These are phyloP conservation scores for Tupaia chinensis DNA, from an alignment of 2,113 vertebrate species.

Conservation along the genomic window DNA sequence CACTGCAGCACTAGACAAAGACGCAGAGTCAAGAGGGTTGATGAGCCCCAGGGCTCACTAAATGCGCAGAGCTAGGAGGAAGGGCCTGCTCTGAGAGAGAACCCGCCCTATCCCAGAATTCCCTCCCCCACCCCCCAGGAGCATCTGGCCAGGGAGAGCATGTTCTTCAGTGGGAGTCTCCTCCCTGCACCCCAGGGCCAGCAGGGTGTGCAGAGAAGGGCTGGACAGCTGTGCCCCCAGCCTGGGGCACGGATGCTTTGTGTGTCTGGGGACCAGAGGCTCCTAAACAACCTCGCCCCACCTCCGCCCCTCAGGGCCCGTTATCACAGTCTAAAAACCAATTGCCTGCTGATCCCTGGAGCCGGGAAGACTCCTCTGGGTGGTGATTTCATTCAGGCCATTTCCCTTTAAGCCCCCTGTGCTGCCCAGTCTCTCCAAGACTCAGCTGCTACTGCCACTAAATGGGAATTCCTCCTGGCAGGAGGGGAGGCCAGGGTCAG, in stretches of 20 bases:
- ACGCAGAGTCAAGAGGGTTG: too few species aligned
- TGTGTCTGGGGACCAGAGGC: constrained; percentile 5
- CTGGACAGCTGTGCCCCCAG: neutral
- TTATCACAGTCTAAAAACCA: constrained; percentile 66
- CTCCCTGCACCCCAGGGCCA: neutral
- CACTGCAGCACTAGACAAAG: neutral
- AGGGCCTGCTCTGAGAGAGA: neutral
- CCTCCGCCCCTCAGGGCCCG: neutral
- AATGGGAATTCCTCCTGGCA: neutral
- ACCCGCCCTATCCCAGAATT: neutral
- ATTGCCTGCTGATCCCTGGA: constrained; percentile 53
- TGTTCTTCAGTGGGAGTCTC: neutral
- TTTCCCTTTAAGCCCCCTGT: constrained; percentile 62
- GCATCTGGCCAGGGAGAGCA: too few species aligned
- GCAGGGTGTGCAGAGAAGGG: neutral
- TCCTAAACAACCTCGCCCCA: neutral
- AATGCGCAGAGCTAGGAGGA: neutral
- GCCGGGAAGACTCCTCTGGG: constrained; percentile 71
- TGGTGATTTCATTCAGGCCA: constrained; percentile 76
- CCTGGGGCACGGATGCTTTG: neutral
- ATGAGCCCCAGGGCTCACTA: neutral
- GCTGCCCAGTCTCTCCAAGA: neutral
- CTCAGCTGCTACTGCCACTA: constrained; percentile 57
- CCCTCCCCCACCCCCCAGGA: accelerated
- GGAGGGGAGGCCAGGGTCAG: neutral